Evolutionary conservation across 2,113 vertebrate genomes (phyloP), one percentile per base, ranked within the genome.

Genomic region (Melanerpes aurifrons): DNA sequence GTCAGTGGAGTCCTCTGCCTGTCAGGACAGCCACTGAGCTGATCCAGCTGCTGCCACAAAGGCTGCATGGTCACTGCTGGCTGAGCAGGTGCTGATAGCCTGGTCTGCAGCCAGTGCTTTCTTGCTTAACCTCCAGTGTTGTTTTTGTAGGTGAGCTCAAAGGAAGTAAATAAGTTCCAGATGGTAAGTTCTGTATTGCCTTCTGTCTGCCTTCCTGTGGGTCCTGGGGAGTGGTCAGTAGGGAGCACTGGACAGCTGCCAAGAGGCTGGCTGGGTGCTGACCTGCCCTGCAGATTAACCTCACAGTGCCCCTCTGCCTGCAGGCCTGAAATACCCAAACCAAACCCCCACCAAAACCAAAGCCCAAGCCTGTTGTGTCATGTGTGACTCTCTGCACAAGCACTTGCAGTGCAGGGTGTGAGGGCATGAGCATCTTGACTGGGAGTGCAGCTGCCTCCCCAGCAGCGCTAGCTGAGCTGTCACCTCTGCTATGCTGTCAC

Each of bases 121-220:
- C 11, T 7, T 32, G 32, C 26, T 79, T 94, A 96, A 95, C 74
- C 12, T 89, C n/a, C 3, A 50, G 21, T 78, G 45, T 86, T 94
- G 22, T 56, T 96, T 91, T 96, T 95, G 61, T 62, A 99, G 99
- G 98, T 99, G 96, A 99, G 98, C 97, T 99, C 98, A 86, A 99
- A 99, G 98, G 99, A 99, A 98, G 99, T 99, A 86, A 99, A 99
- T 95, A 99, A 99, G 97, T 99, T 99, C 97, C 99, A 99, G 93
- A 99, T 99, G 99, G 99, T 99, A 97, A 96, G 99, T 98, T 77
- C 86, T 89, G 4, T 89, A 3, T 81, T 84, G 22, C 25, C 20
- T 92, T 76, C 68, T 64, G 45, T 35, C 28, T 62, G 84, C 6
- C 9, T 56, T 78, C 66, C 57, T 77, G 2, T 69, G 35, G 48